A percentile compares a stretch with the other conserved stretches of the same genome.
phyloP scores from a whole-genome alignment of 1,140 invertebrate species.

The Drosophila yakuba region DNA sequence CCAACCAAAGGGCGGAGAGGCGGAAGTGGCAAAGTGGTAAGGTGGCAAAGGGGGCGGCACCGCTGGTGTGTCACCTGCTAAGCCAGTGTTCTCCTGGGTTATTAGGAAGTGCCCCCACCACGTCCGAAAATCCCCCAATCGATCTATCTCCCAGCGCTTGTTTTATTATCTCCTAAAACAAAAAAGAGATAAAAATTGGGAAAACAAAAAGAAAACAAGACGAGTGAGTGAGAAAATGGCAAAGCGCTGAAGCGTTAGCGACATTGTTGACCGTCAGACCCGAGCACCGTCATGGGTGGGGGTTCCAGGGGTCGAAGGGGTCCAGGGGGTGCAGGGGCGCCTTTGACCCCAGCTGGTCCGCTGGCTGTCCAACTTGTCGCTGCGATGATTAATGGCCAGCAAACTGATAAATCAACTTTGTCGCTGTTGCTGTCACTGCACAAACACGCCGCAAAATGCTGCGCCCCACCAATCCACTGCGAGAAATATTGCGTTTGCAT shows the following conservation, averaged over 20 bases:
- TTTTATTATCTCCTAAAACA: constrained; percentile 49
- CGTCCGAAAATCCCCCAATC: background rate
- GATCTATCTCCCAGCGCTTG: constrained; percentile 12
- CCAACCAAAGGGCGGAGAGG: constrained; percentile 1
- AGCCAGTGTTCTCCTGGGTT: constrained; percentile 53
- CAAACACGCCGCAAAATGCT: constrained; percentile 81
- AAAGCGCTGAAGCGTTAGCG: constrained; percentile 79
- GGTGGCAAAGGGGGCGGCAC: background rate
- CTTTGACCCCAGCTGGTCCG: constrained; percentile 80
- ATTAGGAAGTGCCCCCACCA: constrained; percentile 24
- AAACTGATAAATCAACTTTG: constrained; percentile 84
- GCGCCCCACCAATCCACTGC: constrained; percentile 41
- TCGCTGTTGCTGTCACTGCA: constrained; percentile 82
- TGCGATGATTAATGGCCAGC: constrained; percentile 82
- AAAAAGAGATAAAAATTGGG: constrained; percentile 16
- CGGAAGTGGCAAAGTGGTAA: background rate
- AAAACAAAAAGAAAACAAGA: constrained; percentile 1
- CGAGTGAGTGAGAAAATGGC: constrained; percentile 56
- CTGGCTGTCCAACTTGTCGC: constrained; percentile 81
- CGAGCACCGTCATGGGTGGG: constrained; percentile 6
- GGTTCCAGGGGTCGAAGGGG: background rate
- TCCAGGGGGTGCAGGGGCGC: constrained; percentile 9
- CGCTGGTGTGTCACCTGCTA: background rate
- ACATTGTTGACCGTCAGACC: constrained; percentile 66
- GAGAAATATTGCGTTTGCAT: background rate